Conservation (phyloP, 2,888 invertebrate genomes). For the Dioctria linearis region DNA sequence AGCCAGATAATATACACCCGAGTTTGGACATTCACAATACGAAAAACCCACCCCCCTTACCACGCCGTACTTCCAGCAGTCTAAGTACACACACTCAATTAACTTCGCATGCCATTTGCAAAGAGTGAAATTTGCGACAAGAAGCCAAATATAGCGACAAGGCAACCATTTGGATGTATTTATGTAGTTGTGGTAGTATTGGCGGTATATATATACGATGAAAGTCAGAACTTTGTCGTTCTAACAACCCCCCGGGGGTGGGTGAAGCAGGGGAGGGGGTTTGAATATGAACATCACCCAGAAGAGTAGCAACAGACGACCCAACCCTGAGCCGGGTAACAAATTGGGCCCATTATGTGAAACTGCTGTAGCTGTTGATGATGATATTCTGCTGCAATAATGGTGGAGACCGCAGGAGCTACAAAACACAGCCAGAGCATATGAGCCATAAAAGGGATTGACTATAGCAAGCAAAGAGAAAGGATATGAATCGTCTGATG, state of each 20-base stretch:
- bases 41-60: background rate
- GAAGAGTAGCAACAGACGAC: background rate
- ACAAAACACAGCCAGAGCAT: constrained; percentile 6
- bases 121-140: constrained; percentile 47
- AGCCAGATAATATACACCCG: background rate
- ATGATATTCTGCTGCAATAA: constrained; percentile 49
- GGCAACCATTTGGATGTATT: no score
- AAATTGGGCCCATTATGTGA: constrained; percentile 46
- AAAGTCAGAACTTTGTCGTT: constrained; percentile 44
- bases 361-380: constrained; percentile 47
- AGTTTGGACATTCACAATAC: background rate
- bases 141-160: constrained; percentile 37
- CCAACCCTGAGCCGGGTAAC: constrained; percentile 15
- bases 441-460: constrained; percentile 44
- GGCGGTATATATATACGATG: constrained; percentile 28
- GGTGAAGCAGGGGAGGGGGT: background rate
- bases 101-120: constrained; percentile 57
- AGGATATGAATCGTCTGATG: background rate
- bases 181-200: background rate
- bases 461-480: background rate
- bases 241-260: constrained; percentile 19
- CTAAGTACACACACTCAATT: constrained; percentile 55
- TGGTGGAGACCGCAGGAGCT: constrained; percentile 40
- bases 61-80: background rate
- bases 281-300: constrained; percentile 28